Evolutionary conservation across 2,797 vertebrate genomes (phyloP).

Genomic region (Australoheros facetus): DNA sequence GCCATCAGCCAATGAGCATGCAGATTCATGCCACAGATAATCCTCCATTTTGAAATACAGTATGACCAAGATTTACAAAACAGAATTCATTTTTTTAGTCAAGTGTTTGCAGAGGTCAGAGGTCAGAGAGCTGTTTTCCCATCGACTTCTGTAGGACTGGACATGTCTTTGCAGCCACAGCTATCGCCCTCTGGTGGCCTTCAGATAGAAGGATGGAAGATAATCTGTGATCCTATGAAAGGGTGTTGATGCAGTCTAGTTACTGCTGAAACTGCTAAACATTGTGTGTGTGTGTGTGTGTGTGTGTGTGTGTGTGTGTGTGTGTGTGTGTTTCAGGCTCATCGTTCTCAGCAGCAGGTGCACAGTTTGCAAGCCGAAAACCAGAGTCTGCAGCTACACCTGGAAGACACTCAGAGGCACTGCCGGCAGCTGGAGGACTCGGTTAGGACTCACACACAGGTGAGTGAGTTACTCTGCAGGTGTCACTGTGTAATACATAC

Average conservation of each 20-base stretch:
- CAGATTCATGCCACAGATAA: background rate
- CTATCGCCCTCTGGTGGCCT: background rate
- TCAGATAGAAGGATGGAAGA: background rate
- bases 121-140: background rate
- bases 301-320: constrained; percentile 30
- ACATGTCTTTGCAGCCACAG: background rate
- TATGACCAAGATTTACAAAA: too few relatives aligned
- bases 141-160: background rate
- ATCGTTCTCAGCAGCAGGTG: constrained; percentile 80
- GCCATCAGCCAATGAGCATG: background rate
- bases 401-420: constrained; percentile 83
- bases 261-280: background rate
- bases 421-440: constrained; percentile 82
- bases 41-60: too few relatives aligned
- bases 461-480: background rate
- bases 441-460: constrained; percentile 77
- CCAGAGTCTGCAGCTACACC: constrained; percentile 77
- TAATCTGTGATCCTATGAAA: background rate
- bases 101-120: background rate
- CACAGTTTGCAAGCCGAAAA: constrained; percentile 83
- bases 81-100: background rate
- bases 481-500: background rate
- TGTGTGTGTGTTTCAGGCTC: constrained; percentile 19
- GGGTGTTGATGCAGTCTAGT: background rate
- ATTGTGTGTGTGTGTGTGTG: background rate